phyloP scores from a whole-genome alignment of 2,797 vertebrate species.

The Gallirallus australis region DNA sequence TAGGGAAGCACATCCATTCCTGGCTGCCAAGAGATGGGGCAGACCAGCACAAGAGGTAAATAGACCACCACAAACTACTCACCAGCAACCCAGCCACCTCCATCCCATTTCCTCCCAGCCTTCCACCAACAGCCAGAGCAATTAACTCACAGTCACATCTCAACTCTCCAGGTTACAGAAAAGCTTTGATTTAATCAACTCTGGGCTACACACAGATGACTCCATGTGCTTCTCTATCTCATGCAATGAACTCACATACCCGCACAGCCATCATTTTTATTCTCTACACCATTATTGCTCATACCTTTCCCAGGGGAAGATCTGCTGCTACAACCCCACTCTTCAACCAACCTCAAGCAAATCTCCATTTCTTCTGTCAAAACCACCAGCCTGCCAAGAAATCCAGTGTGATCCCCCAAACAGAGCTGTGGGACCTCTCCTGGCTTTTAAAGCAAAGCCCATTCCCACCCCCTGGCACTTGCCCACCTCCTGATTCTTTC shows the following conservation, averaged over 20 bases:
- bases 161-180: neutral
- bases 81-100: neutral
- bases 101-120: fast-evolving
- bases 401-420: fast-evolving
- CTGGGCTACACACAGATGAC: fast-evolving
- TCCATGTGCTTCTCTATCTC: neutral
- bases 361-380: fast-evolving
- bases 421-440: fast-evolving
- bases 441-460: fast-evolving
- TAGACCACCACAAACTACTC: fast-evolving
- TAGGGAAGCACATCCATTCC: fast-evolving
- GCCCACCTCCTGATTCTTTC: neutral
- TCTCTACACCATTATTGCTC: fast-evolving
- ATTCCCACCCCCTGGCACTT: neutral
- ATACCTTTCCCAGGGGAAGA: neutral
- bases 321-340: fast-evolving
- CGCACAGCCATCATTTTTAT: fast-evolving
- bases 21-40: neutral
- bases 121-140: neutral
- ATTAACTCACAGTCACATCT: neutral
- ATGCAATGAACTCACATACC: fast-evolving
- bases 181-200: neutral
- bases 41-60: neutral
- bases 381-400: fast-evolving
- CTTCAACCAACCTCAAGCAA: fast-evolving